Evolutionary conservation across 2,888 invertebrate species (phyloP), one percentile per base, ranked within the genome.

Genomic region (Heteropelma amictum): DNA sequence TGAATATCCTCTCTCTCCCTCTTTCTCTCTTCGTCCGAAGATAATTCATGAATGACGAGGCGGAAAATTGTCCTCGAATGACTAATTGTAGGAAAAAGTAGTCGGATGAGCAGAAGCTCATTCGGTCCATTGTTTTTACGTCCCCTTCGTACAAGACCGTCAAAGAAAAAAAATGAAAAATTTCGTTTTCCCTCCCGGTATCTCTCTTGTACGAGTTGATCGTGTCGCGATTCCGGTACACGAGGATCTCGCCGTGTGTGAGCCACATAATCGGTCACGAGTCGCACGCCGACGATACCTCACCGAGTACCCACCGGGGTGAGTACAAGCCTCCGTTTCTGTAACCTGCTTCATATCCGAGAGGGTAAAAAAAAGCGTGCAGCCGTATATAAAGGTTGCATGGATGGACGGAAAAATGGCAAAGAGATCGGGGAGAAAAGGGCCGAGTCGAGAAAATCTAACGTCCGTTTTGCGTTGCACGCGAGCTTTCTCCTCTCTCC

Each of bases 231-330:
- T 56, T 42, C 33, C 60, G 51, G 60, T 69, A 61, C 14, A 51
- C 8, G 45, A 10, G 61, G 70, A 70, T 53, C 54, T 54, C 35
- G 42, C 64, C 63, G 58, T 73, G 49, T 51, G 63, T 23, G 17
- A 30, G 53, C 53, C 68, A 54, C 51, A 63, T 73, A 73, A 69
- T 73, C 73, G 73, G 73, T 73, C 73, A 73, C 73, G 73, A 73
- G 68, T 73, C 33, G 64, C 47, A 30, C 64, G 58, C 58, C 51
- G 64, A 73, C 73, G 68, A 58, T 73, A 69, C 58, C 58, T 64
- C 56, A 56, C 51, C 60, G 63, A 68, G 56, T 68, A 67, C 67
- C 58, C 51, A 51, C 28, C 51, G 30, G 53, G 33, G 53, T 49
- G 53, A 30, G 19, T 40, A 40, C 28, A 21, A 30, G 67, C 33